A percentile compares a stretch with the other conserved stretches of the same genome.
Conservation (phyloP, 2,888 invertebrate species). For the Acronicta aceris region DNA sequence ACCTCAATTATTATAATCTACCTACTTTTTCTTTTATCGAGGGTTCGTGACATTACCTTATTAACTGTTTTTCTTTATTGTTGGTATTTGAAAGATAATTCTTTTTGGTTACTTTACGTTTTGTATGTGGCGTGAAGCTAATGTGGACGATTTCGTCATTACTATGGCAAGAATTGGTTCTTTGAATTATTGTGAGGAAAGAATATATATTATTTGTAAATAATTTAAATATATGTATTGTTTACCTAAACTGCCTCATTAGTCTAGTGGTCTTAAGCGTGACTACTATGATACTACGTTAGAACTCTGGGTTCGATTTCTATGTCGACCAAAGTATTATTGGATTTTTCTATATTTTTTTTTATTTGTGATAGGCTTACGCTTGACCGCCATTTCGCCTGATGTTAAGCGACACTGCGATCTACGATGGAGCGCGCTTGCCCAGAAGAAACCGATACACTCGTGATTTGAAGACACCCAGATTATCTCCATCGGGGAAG, state of each 20-base stretch:
- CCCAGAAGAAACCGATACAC: no score
- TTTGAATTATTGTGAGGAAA: constrained; percentile 4
- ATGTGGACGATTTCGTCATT: constrained; percentile 52
- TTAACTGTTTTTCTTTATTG: constrained; percentile 70
- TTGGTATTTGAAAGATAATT: constrained; percentile 65
- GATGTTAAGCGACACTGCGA: no score
- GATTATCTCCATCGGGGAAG: no score
- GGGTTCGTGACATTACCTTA: constrained; percentile 69
- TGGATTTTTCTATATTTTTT: no score
- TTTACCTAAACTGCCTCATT: not conserved
- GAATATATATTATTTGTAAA: constrained; percentile 3
- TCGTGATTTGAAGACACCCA: no score
- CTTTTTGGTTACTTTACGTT: constrained; percentile 55
- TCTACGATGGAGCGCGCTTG: no score
- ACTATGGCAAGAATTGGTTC: constrained; percentile 12
- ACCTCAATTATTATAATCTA: constrained; percentile 35
- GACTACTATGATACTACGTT: no score
- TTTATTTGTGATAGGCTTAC: no score
- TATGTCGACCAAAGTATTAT: no score
- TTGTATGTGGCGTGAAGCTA: constrained; percentile 50
- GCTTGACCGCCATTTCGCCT: no score
- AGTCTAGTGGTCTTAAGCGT: no score
- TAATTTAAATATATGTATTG: constrained; percentile 4
- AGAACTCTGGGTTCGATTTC: no score
- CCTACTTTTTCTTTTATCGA: constrained; percentile 28